Conservation (phyloP, 2,888 invertebrate species). For the Drosophila tripunctata region DNA sequence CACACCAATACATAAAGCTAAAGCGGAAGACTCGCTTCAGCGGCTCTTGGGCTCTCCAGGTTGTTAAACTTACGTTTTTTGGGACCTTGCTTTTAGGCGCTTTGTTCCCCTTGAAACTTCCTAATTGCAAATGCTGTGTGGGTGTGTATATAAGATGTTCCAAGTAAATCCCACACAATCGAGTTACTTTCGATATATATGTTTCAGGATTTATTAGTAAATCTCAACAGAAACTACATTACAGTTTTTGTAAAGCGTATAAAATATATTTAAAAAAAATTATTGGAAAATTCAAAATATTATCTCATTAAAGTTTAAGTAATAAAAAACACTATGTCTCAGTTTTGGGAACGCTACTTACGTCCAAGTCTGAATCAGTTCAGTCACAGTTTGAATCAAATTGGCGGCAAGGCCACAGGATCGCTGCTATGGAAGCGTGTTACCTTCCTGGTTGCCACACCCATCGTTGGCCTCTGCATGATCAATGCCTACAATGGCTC, state of each 20-base stretch:
- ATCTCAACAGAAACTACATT: conserved; percentile 9
- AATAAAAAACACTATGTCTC: no score
- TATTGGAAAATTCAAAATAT: neutral
- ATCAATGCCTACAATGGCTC: conserved; percentile 88
- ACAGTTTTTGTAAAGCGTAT: conserved; percentile 7
- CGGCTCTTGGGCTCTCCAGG: conserved; percentile 17
- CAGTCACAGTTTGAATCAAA: conserved; percentile 2
- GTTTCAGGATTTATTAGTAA: neutral
- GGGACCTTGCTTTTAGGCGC: conserved; percentile 13
- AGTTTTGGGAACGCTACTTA: conserved; percentile 44
- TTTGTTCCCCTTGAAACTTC: conserved; percentile 64
- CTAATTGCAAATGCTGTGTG: conserved; percentile 51
- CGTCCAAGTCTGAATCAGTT: conserved; percentile 18
- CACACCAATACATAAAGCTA: neutral
- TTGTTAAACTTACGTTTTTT: conserved; percentile 31
- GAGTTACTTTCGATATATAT: conserved; percentile 24
- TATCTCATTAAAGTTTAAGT: neutral
- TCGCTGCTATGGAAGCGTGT: conserved; percentile 90
- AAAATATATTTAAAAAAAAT: conserved; percentile 14
- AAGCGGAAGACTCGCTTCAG: conserved; percentile 37
- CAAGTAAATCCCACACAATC: conserved; percentile 20
- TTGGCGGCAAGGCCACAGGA: conserved; percentile 76
- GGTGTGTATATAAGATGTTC: neutral
- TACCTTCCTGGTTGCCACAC: conserved; percentile 90
- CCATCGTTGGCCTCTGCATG: conserved; percentile 89